Evolutionary conservation across 2,113 vertebrate species (phyloP).

Genomic region (Scartelaos histophorus): DNA sequence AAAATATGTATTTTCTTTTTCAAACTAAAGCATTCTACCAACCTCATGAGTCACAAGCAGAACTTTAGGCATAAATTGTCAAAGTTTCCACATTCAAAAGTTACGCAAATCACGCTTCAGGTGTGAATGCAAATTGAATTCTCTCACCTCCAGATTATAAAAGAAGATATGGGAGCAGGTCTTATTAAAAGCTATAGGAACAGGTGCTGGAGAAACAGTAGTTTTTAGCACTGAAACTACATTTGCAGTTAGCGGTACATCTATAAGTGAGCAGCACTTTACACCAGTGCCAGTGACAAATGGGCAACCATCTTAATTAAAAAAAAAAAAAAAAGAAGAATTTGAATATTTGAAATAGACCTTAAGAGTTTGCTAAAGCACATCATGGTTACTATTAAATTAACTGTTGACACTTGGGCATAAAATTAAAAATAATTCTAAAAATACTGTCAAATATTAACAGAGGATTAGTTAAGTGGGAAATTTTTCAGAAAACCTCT

Average conservation of each 20-base stretch:
- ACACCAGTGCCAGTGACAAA: not conserved
- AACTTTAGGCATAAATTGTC: not conserved
- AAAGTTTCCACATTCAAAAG: not conserved
- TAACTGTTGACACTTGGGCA: too few relatives aligned
- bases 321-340: not conserved
- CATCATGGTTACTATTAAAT: too few relatives aligned
- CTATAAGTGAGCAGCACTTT: not conserved
- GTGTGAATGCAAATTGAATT: not conserved
- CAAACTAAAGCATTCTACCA: too few relatives aligned
- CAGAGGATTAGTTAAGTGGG: not conserved
- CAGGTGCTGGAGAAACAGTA: not conserved
- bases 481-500: not conserved
- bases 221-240: not conserved
- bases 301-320: not conserved
- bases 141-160: constrained; percentile 1
- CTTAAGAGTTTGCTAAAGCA: too few relatives aligned
- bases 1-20: too few relatives aligned
- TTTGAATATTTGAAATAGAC: not conserved
- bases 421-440: too few relatives aligned
- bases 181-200: constrained; percentile 7
- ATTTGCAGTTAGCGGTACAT: not conserved
- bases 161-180: not conserved
- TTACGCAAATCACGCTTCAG: not conserved
- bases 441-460: too few relatives aligned
- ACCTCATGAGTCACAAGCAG: not conserved